Evolutionary conservation across 1,140 invertebrate species (phyloP).

Genomic region (Drosophila busckii): DNA sequence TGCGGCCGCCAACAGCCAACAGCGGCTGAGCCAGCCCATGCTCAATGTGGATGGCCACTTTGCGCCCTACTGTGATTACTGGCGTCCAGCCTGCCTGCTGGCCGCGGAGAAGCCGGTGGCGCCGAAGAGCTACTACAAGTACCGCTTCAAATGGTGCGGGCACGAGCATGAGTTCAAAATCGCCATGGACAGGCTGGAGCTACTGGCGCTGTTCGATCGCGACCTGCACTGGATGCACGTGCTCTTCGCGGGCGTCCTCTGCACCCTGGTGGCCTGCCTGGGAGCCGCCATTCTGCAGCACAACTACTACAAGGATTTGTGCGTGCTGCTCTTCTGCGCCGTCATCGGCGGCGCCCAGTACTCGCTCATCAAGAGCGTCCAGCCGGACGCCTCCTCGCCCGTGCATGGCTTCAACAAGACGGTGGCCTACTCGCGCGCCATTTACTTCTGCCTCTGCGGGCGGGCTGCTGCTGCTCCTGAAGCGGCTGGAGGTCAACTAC

Average conservation of each 20-base stretch:
- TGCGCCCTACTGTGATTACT: constrained; percentile 69
- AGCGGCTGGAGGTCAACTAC: constrained; percentile 66
- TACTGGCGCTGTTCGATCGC: constrained; percentile 95
- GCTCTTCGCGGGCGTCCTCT: constrained; percentile 90
- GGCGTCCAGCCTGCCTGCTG: constrained; percentile 63
- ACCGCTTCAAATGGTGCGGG: constrained; percentile 84
- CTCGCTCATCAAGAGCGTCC: constrained; percentile 98
- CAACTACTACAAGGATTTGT: constrained; percentile 94
- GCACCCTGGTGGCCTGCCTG: constrained; percentile 90
- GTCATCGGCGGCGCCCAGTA: constrained; percentile 98
- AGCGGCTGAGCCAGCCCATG: constrained; percentile 55
- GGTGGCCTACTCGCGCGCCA: constrained; percentile 94
- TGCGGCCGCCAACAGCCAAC: constrained; percentile 21
- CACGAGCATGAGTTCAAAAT: constrained; percentile 84
- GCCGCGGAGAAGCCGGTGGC: constrained; percentile 72
- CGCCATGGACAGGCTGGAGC: constrained; percentile 93
- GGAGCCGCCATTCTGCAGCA: constrained; percentile 91
- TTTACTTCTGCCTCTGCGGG: constrained; percentile 97
- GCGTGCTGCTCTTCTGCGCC: constrained; percentile 96
- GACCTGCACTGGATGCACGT: constrained; percentile 93
- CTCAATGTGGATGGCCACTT: constrained; percentile 69
- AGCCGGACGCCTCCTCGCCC: constrained; percentile 98
- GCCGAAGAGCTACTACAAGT: constrained; percentile 92
- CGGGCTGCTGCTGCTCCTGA: constrained; percentile 74
- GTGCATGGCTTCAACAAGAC: constrained; percentile 99